Percentiles rank a stretch among this genome's conserved stretches.
Conservation (phyloP, 1,140 invertebrate genomes). For the Saccostrea cuccullata region DNA sequence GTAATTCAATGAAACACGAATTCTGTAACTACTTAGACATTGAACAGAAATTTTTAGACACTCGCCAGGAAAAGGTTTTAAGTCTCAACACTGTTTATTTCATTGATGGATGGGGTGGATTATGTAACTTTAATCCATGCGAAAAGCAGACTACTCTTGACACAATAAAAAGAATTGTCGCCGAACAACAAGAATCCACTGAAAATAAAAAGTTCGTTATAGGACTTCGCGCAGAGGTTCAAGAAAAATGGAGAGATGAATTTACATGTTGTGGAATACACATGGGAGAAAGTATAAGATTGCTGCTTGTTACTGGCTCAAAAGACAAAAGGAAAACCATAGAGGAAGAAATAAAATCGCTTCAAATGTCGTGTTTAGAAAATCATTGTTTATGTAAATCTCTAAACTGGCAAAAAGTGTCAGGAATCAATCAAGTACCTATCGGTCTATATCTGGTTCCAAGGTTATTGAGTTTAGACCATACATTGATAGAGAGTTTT, state of each 20-base stretch:
- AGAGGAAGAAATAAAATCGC: background rate
- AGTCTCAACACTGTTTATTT: background rate
- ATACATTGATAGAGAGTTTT: background rate
- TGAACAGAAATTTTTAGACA: too few relatives aligned
- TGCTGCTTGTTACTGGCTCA: background rate
- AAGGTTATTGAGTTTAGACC: background rate
- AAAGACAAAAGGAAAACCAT: background rate
- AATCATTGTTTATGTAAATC: background rate
- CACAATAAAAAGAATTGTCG: background rate
- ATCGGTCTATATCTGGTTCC: background rate
- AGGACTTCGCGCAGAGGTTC: background rate
- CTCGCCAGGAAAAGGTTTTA: too few relatives aligned
- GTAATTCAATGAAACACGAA: background rate
- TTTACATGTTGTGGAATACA: too few relatives aligned
- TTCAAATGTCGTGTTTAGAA: background rate
- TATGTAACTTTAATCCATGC: background rate
- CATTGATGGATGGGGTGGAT: background rate
- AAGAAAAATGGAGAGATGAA: too few relatives aligned
- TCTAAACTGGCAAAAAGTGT: background rate
- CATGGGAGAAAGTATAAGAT: background rate
- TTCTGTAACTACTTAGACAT: background rate
- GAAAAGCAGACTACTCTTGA: background rate
- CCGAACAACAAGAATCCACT: background rate
- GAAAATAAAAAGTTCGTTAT: background rate
- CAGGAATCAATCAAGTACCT: background rate